phyloP scores from a whole-genome alignment of 2,797 vertebrate species.

The Manis crassicaudata region DNA sequence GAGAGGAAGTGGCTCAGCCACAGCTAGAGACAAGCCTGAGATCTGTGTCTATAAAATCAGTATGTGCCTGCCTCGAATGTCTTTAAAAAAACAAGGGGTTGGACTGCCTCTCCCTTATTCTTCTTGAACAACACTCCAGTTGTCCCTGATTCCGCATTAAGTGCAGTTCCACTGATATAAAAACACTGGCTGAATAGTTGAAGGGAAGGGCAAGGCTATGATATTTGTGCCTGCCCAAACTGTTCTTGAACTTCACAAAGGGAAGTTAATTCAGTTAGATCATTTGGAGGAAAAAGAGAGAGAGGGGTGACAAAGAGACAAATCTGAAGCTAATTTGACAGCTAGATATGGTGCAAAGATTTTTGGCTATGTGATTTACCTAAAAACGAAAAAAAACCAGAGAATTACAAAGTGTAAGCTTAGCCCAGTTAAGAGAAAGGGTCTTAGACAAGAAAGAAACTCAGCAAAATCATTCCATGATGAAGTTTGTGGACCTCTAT shows the following conservation, averaged over 20 bases:
- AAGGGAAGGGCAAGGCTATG: not conserved
- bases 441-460: not conserved
- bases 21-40: not conserved
- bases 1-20: conserved; percentile 37
- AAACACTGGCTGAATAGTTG: not conserved
- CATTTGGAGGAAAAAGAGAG: accelerated
- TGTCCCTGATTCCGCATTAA: not conserved
- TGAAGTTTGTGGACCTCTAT: not conserved
- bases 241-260: not conserved
- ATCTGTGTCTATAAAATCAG: not conserved
- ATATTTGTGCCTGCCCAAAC: not conserved
- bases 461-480: not conserved
- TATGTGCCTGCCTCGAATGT: not conserved
- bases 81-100: not conserved
- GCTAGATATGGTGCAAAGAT: not conserved
- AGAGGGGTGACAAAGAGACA: not conserved
- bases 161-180: not conserved
- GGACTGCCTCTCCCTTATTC: not conserved
- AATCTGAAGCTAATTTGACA: not conserved
- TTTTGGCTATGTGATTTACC: not conserved
- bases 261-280: not conserved
- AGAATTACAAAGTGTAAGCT: not conserved
- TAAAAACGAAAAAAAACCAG: not conserved
- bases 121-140: not conserved
- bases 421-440: not conserved